Evolutionary conservation across 2,888 invertebrate species (phyloP), one percentile per base, ranked within the genome.

Genomic region (Trimorus sp.): DNA sequence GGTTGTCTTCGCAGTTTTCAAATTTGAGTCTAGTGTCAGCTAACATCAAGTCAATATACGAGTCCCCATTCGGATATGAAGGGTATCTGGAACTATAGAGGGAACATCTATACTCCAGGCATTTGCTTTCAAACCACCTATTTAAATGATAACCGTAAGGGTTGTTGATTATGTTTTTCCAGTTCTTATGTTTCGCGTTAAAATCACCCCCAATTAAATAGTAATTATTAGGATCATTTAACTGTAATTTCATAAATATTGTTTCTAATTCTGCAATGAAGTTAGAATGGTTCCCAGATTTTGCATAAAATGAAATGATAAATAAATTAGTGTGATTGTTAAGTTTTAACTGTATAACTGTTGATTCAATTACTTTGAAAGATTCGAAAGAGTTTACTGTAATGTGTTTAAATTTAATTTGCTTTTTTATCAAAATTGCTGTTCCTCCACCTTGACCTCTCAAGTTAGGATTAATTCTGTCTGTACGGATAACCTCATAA

Each of bases 161-260:
- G 36, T 83, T 81, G 14, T 75, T 66, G 8, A 12, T 45, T 0
- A 0, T 0, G 9, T 80, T 80, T 2, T 16, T 15, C 66, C 80
- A 81, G 7, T 51, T 45, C 0, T 48, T 1, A 37, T 78, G 80
- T 40, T 78, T 78, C 4, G 73, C 75, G 15, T 83, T 83, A 7
- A 79, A n/a, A n/a, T 83, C 83, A 0, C 80, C 83, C 0, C 78
- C 83, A n/a, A 78, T 11, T 1, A 81, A 49, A 37, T 71, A 83
- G 9, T 12, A 74, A 15, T 80, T 83, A 2, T 74, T 1, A 0
- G 51, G 45, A 3, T 77, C 15, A 9, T 49, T 15, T 12, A 83
- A 12, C 14, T 71, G 77, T 12, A 80, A n/a, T 8, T 48, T 53
- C 0, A 56, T 40, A 42, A 83, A 83, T n/a, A 75, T 15, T 6